Base-by-base conservation (phyloP, 2,113 vertebrate genomes). In the Equus quagga region DNA sequence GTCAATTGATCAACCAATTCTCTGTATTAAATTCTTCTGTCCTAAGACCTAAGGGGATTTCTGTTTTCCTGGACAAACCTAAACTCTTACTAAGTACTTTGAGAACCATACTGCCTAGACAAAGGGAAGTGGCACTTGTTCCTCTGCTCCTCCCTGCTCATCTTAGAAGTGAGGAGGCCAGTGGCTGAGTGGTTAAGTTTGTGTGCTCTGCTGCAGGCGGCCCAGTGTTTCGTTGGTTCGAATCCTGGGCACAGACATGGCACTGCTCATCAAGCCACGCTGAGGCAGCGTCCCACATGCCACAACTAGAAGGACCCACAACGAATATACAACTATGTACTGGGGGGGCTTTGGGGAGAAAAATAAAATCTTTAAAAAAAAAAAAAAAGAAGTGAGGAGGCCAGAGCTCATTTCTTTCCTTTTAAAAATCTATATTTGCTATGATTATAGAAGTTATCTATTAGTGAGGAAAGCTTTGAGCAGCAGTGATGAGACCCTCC, bases 1-100 rank as follows among this genome's bases (percentile, higher is more conserved):
- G 67, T 80, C 72, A 44, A 23, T 17, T 36, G 28, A 70, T 78
- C 26, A 67, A n/a, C 26, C 9, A 49, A 70, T 36, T 36, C 31
- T 41, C 56, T 83, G 17, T 92, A 60, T 91, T 60, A 80, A 91
- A 82, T 89, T 65, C 51, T 70, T 92, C 75, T 60, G 28, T 78
- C 92, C 80, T 70, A 73, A 84, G 33, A 79, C 28, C 4, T 60
- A 33, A 54, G 58, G 23, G 24, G 28, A 46, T 82, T 89, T 93
- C 84, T 41, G n/a, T 81, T 96, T 69, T 89, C 33, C 19, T 36
- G 46, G 10, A 69, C 26, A 76, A 49, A 83, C 12, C 41, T 12
- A 5, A 5, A 41, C 19, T 73, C 24, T 82, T 85, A 87, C 15
- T 5, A 24, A 41, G 58, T 70, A 28, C 44, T 64, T 67, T 41